phyloP scores from a whole-genome alignment of 2,797 vertebrate species.

The Euphonia xanthogaster region DNA sequence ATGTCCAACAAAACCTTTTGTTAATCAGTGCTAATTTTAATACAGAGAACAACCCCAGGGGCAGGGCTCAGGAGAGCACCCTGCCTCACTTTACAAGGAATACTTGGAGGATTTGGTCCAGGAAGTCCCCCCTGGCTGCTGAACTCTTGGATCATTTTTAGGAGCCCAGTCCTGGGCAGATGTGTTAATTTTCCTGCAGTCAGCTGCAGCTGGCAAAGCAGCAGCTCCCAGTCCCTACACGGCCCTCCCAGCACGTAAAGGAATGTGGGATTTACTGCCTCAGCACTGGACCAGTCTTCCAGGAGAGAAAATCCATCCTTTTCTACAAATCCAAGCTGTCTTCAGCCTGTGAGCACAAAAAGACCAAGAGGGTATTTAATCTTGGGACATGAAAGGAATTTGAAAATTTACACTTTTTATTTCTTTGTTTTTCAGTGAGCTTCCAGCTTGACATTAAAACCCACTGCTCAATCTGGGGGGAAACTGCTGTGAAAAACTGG shows the following conservation, averaged over 20 bases:
- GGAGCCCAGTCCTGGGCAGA: neutral
- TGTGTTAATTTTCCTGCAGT: rapidly evolving
- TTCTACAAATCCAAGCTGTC: neutral
- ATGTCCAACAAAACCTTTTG: neutral
- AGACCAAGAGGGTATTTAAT: neutral
- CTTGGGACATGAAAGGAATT: neutral
- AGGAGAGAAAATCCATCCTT: neutral
- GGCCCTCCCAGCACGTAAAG: neutral
- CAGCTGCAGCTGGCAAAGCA: neutral
- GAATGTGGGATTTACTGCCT: neutral
- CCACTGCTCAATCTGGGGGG: neutral
- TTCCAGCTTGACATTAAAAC: slow-evolving; percentile 10
- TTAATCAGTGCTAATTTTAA: neutral
- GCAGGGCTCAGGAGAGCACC: neutral
- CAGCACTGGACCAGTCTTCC: neutral
- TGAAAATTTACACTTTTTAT: neutral
- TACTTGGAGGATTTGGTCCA: neutral
- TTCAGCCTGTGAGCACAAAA: neutral
- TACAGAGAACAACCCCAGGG: neutral
- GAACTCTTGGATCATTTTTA: neutral
- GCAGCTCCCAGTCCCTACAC: neutral
- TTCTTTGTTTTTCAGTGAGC: slow-evolving; percentile 2
- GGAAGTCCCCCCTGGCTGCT: neutral
- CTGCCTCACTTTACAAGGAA: neutral
- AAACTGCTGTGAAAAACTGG: slow-evolving; percentile 43